Base-by-base conservation (phyloP, 2,113 vertebrate genomes). In the Cyanoderma ruficeps region DNA sequence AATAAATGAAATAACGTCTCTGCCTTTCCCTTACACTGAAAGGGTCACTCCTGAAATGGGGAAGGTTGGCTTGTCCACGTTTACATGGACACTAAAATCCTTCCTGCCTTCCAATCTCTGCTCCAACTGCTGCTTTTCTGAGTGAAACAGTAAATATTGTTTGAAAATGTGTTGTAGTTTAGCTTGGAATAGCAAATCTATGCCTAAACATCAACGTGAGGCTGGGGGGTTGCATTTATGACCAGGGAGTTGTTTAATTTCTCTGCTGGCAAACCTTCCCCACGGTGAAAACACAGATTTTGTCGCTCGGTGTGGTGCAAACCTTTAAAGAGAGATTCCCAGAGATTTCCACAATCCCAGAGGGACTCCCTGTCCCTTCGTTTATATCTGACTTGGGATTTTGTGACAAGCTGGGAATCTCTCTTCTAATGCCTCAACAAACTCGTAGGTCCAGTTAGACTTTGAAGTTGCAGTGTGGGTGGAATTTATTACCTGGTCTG, bases 401-500 rank as follows among this genome's bases (percentile, higher is more conserved):
- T 83, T 57, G 82, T 76, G 85, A 56, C 94, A 53, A 31, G 85
- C 52, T 83, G 53, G 55, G 78, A 65, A 61, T 61, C 13, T 69
- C 46, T 57, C 18, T 83, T 87, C 76, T 63, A 42, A 19, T 10
- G 30, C 83, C 67, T 77, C 7, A 72, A 61, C 78, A 49, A 90
- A 96, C 92, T 55, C 2, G 91, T 39, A 75, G 46, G 75, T 76
- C 85, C 85, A 74, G 90, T 90, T 92, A 3, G 0, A 27, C 85
- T 67, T 88, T 30, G 59, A 85, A 86, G 49, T 6, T 20, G 44
- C 56, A 52, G 22, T 13, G 88, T 93, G 86, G 94, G 94, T 90
- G 95, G 90, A 95, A 92, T 93, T 85, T 72, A 33, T 93, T 57
- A 41, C 56, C 22, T 41, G 53, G 2, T 79, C 65, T 82, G 77